Percentiles rank a stretch among this genome's conserved stretches.
These are phyloP conservation scores for Myotis yumanensis DNA, from an alignment of 2,113 vertebrate genomes.

Conservation along the genomic window DNA sequence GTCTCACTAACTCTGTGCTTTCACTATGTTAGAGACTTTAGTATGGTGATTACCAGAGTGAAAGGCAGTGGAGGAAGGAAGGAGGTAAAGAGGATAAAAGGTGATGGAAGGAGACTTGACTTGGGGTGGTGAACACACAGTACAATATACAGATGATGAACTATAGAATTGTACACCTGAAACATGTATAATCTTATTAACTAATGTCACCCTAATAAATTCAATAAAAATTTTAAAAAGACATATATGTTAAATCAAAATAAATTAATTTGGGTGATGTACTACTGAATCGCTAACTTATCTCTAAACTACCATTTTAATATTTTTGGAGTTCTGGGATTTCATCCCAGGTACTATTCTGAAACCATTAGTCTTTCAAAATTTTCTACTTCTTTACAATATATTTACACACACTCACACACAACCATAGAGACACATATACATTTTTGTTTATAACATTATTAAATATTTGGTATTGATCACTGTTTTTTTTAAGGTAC, in stretches of 20 bases:
- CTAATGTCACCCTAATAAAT: too few relatives aligned
- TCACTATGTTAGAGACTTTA: not conserved
- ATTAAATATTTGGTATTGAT: not conserved
- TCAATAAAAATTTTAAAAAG: too few relatives aligned
- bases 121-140: too few relatives aligned
- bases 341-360: not conserved
- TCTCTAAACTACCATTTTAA: not conserved
- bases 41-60: not conserved
- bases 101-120: not conserved
- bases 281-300: not conserved
- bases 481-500: not conserved
- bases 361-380: not conserved
- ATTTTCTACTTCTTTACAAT: not conserved
- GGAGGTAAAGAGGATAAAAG: not conserved
- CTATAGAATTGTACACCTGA: too few relatives aligned
- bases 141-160: too few relatives aligned
- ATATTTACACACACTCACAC: not conserved
- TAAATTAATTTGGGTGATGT: not conserved
- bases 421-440: not conserved
- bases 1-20: not conserved
- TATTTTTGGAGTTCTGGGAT: not conserved
- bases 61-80: not conserved
- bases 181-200: too few relatives aligned
- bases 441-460: not conserved
- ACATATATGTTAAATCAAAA: not conserved